Evolutionary conservation across 2,113 vertebrate genomes (phyloP).

Genomic region (Rhinichthys klamathensis): DNA sequence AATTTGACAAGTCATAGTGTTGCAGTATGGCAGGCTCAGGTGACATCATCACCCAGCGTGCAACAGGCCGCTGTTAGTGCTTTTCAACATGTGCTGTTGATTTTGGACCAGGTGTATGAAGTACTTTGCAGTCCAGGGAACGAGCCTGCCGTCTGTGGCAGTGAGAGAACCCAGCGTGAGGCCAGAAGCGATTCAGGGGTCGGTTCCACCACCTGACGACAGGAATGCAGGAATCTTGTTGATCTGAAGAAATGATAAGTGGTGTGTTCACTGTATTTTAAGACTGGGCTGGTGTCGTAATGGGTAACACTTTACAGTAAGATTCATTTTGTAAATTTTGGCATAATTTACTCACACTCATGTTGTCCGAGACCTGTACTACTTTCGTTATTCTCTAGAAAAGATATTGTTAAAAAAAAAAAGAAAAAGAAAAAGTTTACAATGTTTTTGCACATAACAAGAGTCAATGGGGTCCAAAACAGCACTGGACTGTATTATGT

Average conservation of each 20-base stretch:
- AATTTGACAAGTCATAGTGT: conserved; percentile 53
- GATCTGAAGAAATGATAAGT: not conserved
- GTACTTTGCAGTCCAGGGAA: conserved; percentile 34
- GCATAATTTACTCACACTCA: not conserved
- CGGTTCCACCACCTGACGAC: conserved; percentile 51
- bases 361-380: not conserved
- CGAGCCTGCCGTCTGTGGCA: conserved; percentile 45
- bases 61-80: conserved; percentile 34
- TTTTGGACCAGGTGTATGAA: conserved; percentile 62
- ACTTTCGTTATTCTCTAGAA: not conserved
- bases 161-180: conserved; percentile 18
- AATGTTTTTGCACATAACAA: not conserved
- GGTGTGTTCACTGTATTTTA: not conserved
- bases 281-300: not conserved
- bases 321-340: not conserved
- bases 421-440: not conserved
- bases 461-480: not conserved
- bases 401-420: too few species aligned
- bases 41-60: conserved; percentile 60
- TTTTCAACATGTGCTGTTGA: conserved; percentile 62
- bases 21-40: conserved; percentile 49
- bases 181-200: not conserved
- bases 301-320: not conserved
- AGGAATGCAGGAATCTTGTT: conserved; percentile 32
- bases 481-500: too few species aligned